phyloP scores from a whole-genome alignment of 2,797 vertebrate species.

The Macropodus opercularis region DNA sequence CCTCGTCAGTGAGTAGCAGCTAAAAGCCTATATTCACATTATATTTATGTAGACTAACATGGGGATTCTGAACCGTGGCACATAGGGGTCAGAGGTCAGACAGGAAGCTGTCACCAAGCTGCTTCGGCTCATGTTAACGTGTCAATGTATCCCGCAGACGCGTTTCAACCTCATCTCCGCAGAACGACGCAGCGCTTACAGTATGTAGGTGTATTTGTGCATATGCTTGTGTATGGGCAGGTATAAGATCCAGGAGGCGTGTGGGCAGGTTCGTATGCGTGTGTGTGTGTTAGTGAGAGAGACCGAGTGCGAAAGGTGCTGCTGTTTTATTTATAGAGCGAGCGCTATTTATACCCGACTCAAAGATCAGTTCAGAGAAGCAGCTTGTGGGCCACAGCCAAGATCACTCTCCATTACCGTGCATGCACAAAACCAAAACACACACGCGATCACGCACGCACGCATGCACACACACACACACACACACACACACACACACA shows the following conservation, averaged over 20 bases:
- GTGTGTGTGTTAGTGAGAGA: slow-evolving; percentile 30
- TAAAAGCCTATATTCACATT: background rate
- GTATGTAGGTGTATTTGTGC: slow-evolving; percentile 24
- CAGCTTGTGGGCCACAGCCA: slow-evolving; percentile 74
- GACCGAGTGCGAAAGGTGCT: slow-evolving; percentile 73
- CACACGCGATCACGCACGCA: slow-evolving; percentile 19
- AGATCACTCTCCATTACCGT: slow-evolving; percentile 73
- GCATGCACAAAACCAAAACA: slow-evolving; percentile 45
- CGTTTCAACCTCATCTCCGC: slow-evolving; percentile 54
- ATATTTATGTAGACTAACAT: no score
- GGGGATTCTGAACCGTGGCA: no score
- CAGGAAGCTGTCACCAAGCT: slow-evolving; percentile 32
- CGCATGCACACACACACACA: slow-evolving; percentile 17
- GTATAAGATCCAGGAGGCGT: slow-evolving; percentile 39
- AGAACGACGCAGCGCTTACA: slow-evolving; percentile 28
- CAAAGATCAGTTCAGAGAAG: slow-evolving; percentile 82
- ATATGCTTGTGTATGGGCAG: slow-evolving; percentile 39
- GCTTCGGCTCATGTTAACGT: slow-evolving; percentile 38
- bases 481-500: no score
- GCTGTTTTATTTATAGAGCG: slow-evolving; percentile 81
- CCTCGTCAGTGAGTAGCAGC: background rate
- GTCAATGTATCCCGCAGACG: slow-evolving; percentile 49
- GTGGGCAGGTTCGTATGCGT: slow-evolving; percentile 33
- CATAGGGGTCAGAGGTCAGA: slow-evolving; percentile 45
- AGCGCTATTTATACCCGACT: slow-evolving; percentile 80